Conservation (phyloP, 2,888 invertebrate species). For the Nemotelus nigrinus region DNA sequence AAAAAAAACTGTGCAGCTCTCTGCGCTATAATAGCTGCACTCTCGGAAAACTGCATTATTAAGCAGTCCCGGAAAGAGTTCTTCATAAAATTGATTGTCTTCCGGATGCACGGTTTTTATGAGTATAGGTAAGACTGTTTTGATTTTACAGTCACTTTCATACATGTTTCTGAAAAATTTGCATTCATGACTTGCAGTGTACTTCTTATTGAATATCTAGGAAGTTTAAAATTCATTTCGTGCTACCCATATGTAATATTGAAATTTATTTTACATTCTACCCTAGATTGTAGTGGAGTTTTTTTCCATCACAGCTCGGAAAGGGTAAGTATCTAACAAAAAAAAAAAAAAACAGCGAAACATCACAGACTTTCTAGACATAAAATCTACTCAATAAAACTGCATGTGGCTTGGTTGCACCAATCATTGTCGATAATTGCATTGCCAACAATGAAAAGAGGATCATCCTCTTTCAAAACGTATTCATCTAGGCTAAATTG, state of each 20-base stretch:
- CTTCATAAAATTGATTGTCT: conserved; percentile 11
- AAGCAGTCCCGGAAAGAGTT: not conserved
- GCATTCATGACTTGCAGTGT: conserved; percentile 12
- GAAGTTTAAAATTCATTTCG: not conserved
- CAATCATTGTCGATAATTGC: conserved; percentile 24
- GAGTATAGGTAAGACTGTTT: not conserved
- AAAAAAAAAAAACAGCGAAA: too few relatives aligned
- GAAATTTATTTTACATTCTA: not conserved
- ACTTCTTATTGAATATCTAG: not conserved
- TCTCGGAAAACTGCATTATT: conserved; percentile 20
- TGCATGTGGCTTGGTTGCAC: not conserved
- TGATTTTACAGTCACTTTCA: not conserved
- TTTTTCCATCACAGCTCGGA: too few relatives aligned
- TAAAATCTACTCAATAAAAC: not conserved
- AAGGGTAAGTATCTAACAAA: too few relatives aligned
- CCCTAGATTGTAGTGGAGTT: too few relatives aligned
- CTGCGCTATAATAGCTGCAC: not conserved
- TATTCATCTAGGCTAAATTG: not conserved
- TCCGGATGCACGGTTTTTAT: conserved; percentile 2
- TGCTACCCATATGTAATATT: not conserved
- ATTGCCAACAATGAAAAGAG: conserved; percentile 23
- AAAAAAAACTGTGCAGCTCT: not conserved
- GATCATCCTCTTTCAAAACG: conserved; percentile 12
- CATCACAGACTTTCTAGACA: not conserved
- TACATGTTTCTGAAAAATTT: not conserved